Percentiles rank a stretch among this genome's conserved stretches.
Evolutionary conservation across 2,113 vertebrate species (phyloP).

Genomic region (Urocitellus parryii): DNA sequence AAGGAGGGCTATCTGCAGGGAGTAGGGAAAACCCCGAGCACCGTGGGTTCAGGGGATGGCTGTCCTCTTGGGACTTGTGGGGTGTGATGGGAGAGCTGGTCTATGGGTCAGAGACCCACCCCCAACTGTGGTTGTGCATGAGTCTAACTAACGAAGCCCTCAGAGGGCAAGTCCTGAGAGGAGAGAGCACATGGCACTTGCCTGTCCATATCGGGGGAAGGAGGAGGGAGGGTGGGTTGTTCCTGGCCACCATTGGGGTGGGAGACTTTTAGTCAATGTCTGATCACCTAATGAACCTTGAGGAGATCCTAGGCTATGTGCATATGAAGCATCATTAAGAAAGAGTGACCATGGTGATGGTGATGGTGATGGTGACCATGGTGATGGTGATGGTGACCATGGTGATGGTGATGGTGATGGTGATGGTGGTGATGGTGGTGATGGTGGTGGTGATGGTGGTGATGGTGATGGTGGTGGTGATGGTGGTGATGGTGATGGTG

Average conservation of each 20-base stretch:
- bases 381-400: accelerated
- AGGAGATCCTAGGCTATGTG: not conserved
- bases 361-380: accelerated
- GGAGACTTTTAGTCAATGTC: too few species aligned
- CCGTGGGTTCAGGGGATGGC: accelerated
- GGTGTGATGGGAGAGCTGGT: not conserved
- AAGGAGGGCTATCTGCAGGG: not conserved
- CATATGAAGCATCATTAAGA: not conserved
- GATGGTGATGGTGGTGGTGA: accelerated
- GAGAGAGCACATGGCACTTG: too few species aligned
- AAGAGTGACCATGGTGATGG: not conserved
- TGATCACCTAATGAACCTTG: accelerated
- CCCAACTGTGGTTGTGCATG: accelerated
- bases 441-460: accelerated
- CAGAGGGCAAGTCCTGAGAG: too few species aligned
- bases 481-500: accelerated
- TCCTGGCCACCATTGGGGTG: too few species aligned
- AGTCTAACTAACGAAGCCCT: too few species aligned
- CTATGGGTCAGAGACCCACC: not conserved
- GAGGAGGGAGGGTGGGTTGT: not conserved
- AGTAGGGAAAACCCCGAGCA: accelerated
- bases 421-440: accelerated
- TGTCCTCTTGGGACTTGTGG: not conserved
- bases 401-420: accelerated
- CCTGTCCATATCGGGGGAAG: not conserved